Evolutionary conservation across 2,888 invertebrate species (phyloP).

Genomic region (Drosophila engyochracea): DNA sequence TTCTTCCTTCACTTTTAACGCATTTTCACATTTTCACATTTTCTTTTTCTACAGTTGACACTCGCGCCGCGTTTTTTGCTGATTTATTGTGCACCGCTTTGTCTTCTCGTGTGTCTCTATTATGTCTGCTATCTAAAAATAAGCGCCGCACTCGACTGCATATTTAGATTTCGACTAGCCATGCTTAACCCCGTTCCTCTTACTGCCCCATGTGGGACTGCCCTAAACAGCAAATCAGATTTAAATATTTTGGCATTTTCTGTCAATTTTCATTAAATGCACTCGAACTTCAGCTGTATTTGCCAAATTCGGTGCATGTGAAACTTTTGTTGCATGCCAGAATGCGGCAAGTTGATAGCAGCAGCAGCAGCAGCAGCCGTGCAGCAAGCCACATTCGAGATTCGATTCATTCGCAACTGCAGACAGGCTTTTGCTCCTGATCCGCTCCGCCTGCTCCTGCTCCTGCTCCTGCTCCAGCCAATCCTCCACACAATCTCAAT

Average conservation of each 20-base stretch:
- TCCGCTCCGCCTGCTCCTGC: neutral
- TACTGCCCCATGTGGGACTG: neutral
- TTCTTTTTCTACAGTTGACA: slow-evolving; percentile 46
- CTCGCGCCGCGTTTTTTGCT: slow-evolving; percentile 49
- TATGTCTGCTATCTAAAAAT: slow-evolving; percentile 68
- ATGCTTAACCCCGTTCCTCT: slow-evolving; percentile 4
- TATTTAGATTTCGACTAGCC: slow-evolving; percentile 64
- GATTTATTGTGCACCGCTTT: slow-evolving; percentile 62
- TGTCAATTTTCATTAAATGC: slow-evolving; percentile 75
- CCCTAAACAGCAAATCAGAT: slow-evolving; percentile 62
- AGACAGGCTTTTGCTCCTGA: slow-evolving; percentile 2
- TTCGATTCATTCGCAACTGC: slow-evolving; percentile 30
- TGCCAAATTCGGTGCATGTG: slow-evolving; percentile 40
- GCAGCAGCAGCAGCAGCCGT: slow-evolving; percentile 34
- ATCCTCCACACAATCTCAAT: slow-evolving; percentile 56
- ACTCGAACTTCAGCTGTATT: slow-evolving; percentile 5
- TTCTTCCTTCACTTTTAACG: slow-evolving; percentile 23
- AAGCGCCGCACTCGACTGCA: slow-evolving; percentile 58
- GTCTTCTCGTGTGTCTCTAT: slow-evolving; percentile 45
- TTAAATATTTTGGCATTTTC: slow-evolving; percentile 80
- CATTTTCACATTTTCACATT: slow-evolving; percentile 11
- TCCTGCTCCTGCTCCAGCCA: neutral
- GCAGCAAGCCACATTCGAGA: slow-evolving; percentile 32
- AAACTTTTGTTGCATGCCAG: slow-evolving; percentile 58
- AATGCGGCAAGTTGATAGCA: slow-evolving; percentile 61